Evolutionary conservation across 2,113 vertebrate genomes (phyloP).

Genomic region (Pseudorectes ferrugineus): DNA sequence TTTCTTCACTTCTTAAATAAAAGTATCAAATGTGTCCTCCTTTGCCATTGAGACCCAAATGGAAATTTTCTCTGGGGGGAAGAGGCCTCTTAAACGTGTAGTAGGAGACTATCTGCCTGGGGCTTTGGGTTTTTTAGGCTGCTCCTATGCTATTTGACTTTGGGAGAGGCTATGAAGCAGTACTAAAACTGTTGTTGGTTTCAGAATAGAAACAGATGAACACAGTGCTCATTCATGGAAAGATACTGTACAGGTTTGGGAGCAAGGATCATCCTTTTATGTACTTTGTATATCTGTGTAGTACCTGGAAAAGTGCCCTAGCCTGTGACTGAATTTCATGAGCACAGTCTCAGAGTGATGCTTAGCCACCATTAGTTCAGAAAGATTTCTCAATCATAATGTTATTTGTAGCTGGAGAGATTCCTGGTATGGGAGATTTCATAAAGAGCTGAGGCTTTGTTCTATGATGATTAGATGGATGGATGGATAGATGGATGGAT

Average conservation of each 20-base stretch:
- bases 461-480: not conserved
- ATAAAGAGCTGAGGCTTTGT: not conserved
- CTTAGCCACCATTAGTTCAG: not conserved
- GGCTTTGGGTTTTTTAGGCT: not conserved
- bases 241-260: not conserved
- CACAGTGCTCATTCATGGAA: not conserved
- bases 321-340: not conserved
- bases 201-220: not conserved
- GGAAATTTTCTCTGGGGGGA: not conserved
- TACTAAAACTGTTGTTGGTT: not conserved
- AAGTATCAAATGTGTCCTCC: not conserved
- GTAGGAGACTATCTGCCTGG: fast-evolving
- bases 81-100: not conserved
- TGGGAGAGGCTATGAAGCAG: not conserved
- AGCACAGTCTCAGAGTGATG: not conserved
- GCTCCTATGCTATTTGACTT: not conserved
- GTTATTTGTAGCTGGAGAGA: not conserved
- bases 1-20: not conserved
- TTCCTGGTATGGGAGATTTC: not conserved
- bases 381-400: not conserved
- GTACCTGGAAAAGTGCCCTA: not conserved
- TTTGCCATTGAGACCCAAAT: not conserved
- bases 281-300: not conserved
- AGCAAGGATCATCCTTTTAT: not conserved
- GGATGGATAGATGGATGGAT: not conserved